Conservation (phyloP, 2,888 invertebrate genomes). For the Seira ritae region DNA sequence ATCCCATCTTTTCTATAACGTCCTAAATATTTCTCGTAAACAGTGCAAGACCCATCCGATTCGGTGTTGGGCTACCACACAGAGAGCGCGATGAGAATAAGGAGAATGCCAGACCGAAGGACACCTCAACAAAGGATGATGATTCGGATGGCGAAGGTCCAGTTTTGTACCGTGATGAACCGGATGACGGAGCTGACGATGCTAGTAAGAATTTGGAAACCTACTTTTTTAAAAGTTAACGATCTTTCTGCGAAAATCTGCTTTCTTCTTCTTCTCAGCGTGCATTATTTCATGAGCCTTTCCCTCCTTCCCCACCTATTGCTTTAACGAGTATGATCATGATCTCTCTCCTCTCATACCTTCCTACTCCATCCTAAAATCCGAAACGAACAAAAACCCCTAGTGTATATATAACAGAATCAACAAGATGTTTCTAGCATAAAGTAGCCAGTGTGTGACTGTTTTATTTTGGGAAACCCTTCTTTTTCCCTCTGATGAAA, state of each 20-base stretch:
- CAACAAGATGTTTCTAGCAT: background rate
- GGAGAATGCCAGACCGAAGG: constrained; percentile 75
- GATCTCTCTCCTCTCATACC: background rate
- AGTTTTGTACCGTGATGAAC: constrained; percentile 83
- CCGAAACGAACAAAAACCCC: background rate
- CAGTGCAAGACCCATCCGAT: constrained; percentile 88
- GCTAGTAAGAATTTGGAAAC: constrained; percentile 76
- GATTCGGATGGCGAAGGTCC: constrained; percentile 79
- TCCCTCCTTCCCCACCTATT: too few relatives aligned
- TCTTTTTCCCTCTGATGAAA: constrained; percentile 40
- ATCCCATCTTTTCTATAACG: background rate
- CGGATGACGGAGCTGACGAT: constrained; percentile 76
- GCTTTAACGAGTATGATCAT: too few relatives aligned
- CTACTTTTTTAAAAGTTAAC: background rate
- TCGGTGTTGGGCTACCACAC: constrained; percentile 83
- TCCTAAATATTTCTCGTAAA: constrained; percentile 70
- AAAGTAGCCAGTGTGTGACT: background rate
- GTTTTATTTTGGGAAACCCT: constrained; percentile 50
- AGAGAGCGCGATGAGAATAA: constrained; percentile 87
- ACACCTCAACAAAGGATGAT: constrained; percentile 76
- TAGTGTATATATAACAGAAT: background rate
- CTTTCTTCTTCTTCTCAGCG: too few relatives aligned
- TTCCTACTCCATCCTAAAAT: background rate
- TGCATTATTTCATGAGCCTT: too few relatives aligned
- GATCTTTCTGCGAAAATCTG: background rate